A percentile compares a stretch with the other conserved stretches of the same genome.
phyloP scores from a whole-genome alignment of 2,797 vertebrate genomes.

The Sebastolobus altivelis region DNA sequence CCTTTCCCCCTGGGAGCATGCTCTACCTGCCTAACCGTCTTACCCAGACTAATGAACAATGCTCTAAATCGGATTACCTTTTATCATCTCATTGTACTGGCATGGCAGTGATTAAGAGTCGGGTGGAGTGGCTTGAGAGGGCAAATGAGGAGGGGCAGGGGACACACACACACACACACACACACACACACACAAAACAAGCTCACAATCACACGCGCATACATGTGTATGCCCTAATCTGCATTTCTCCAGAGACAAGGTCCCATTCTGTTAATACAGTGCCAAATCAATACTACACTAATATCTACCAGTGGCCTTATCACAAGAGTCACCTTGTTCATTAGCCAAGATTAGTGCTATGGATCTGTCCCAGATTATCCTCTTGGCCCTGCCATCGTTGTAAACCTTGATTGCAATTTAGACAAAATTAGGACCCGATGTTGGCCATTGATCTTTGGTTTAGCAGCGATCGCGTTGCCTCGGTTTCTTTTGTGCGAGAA shows the following conservation, averaged over 20 bases:
- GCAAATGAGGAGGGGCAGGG: constrained; percentile 37
- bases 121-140: constrained; percentile 49
- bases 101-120: constrained; percentile 75
- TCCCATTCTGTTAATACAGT: constrained; percentile 61
- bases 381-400: constrained; percentile 59
- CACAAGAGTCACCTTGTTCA: constrained; percentile 81
- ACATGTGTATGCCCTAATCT: constrained; percentile 31
- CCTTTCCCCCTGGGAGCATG: constrained; percentile 37
- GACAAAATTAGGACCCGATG: constrained; percentile 70
- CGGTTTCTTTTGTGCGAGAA: constrained; percentile 48
- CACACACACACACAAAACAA: constrained; percentile 20
- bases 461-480: constrained; percentile 45
- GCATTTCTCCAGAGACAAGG: constrained; percentile 42
- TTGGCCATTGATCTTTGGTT: constrained; percentile 78
- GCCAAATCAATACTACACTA: constrained; percentile 72
- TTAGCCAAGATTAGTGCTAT: constrained; percentile 73
- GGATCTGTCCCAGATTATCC: constrained; percentile 73
- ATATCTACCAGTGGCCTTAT: constrained; percentile 74
- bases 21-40: constrained; percentile 63
- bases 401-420: constrained; percentile 76
- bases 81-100: constrained; percentile 77
- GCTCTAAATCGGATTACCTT: constrained; percentile 78
- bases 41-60: constrained; percentile 78
- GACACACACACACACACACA: constrained; percentile 2
- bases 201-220: constrained; percentile 16